Conservation (phyloP, 2,888 invertebrate genomes). For the Tetrapedia diversipes region DNA sequence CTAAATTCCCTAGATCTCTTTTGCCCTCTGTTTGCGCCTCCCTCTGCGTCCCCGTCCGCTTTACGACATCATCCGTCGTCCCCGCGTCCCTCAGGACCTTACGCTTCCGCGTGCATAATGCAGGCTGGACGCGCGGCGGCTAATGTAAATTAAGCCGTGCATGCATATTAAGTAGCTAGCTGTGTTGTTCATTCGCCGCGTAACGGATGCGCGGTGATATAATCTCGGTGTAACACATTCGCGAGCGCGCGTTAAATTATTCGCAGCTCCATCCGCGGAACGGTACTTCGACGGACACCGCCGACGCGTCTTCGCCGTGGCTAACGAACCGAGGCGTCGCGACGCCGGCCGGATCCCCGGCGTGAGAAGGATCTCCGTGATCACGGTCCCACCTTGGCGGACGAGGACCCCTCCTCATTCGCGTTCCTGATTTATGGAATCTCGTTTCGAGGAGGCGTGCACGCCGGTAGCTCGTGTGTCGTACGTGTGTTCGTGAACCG, state of each 20-base stretch:
- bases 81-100: conserved; percentile 25
- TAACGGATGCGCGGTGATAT: conserved; percentile 73
- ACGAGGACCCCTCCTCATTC: no score
- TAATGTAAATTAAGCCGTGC: conserved; percentile 77
- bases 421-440: conserved; percentile 1
- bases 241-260: conserved; percentile 65
- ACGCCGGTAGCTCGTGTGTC: not conserved
- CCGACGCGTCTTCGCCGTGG: conserved; percentile 25
- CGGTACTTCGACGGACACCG: conserved; percentile 56
- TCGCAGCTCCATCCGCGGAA: conserved; percentile 62
- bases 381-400: not conserved
- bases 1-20: no score
- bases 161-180: conserved; percentile 79
- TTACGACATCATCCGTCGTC: conserved; percentile 27
- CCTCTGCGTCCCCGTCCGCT: not conserved
- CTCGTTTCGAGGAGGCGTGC: not conserved
- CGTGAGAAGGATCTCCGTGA: conserved; percentile 19
- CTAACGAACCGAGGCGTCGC: conserved; percentile 50
- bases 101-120: conserved; percentile 74
- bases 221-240: conserved; percentile 72
- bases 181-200: conserved; percentile 72
- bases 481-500: not conserved
- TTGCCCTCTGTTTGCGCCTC: no score
- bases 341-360: not conserved
- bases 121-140: conserved; percentile 59